Base-by-base conservation (phyloP, 2,888 invertebrate species). In the Dexiosoma caninum region DNA sequence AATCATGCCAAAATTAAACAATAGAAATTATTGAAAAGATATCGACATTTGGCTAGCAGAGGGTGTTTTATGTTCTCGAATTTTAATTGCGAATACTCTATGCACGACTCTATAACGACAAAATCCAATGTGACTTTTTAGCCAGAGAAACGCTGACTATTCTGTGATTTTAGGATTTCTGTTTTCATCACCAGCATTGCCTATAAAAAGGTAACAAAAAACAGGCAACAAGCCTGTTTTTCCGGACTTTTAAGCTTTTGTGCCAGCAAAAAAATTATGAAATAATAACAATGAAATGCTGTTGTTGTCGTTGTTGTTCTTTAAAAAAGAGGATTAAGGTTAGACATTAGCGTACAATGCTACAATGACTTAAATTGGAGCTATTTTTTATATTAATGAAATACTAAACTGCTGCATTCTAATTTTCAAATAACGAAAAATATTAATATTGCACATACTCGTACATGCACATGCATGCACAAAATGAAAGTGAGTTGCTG, bases 101-200 rank as follows among this genome's bases (percentile, higher is more conserved):
- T 4, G 7, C 40, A 42, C 8, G 23, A 32, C 35, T 51, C 53
- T 81, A n/a, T 55, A 8, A 81, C 60, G 62, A 16, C 53, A 60
- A 81, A 46, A 76, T 76, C 72, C 76, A 80, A 81, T 77, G 67
- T 69, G 77, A 81, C 72, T 77, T 77, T 66, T 81, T 81, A 69
- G 81, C 57, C 80, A 49, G 62, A 44, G 53, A 66, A 21, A 57
- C n/a, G 42, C 59, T 14, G 59, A 57, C 37, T 46, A 40, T 32
- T 57, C 59, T 69, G 40, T 57, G 60, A 70, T 70, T 70, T 77
- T 21, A 57, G 70, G 70, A 62, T 62, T 62, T 57, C 19, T 44
- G 27, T 46, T 76, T 69, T 70, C 32, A 77, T 46, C 55, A 40
- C 7, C 53, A 37, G 6, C 53, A 69, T 21, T 23, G 37, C 3